Base-by-base conservation (phyloP, 2,797 vertebrate genomes). In the Anguilla anguilla region DNA sequence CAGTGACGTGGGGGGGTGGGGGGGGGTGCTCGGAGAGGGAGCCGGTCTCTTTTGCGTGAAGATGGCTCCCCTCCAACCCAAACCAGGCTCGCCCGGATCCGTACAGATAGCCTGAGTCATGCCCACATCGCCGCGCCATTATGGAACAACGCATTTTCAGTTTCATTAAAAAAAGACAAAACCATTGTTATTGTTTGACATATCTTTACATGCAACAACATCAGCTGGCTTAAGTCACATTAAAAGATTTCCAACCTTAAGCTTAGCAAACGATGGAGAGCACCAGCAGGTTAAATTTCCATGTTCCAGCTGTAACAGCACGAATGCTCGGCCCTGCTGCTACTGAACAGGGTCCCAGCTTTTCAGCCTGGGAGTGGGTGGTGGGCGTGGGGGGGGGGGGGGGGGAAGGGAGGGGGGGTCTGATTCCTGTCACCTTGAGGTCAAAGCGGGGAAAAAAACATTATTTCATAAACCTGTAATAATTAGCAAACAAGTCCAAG, bases 61-160 rank as follows among this genome's bases (percentile, higher is more conserved):
- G 94, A 94, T 95, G 92, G 94, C 94, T 93, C 77, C 83, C 92
- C 95, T 97, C 95, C 95, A 95, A 95, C 95, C 95, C 95, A 97
- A 95, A 95, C 94, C 31, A 31, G 31, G 92, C 93, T 92, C 92
- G 93, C 93, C 92, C 95, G 93, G 92, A 94, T 94, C 93, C 94
- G 94, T 92, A 92, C 94, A 87, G 92, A 94, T 95, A 93, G 96
- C 95, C 95, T 94, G 93, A 90, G 92, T 94, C 94, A 93, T 91
- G 91, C 92, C 91, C 91, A 92, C 88, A 51, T 10, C 13, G 46
- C 46, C n/a, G n/a, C 13, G 19, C 35, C 51, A 28, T 28, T 49
- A 77, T 22, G 31, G 51, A 77, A 53, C 43, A 46, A 81, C n/a
- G 77, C 15, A 46, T 81, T 81, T 83, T 83, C 51, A 25, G 22